A percentile compares a stretch with the other conserved stretches of the same genome.
phyloP scores from a whole-genome alignment of 2,888 invertebrate species.

The Drosophila parthenogenetica region DNA sequence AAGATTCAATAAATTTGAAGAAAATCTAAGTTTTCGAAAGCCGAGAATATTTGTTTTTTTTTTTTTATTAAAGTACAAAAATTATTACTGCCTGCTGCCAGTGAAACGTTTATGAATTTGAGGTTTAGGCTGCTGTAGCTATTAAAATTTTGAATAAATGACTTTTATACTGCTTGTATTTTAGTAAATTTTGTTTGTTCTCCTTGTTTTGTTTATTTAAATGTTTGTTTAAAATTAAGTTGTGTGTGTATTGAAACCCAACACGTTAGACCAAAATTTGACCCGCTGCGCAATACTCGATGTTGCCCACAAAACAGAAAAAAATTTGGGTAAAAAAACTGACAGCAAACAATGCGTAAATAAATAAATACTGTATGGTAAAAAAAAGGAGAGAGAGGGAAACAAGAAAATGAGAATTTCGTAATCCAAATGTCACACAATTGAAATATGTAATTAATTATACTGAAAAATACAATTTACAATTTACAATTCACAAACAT shows the following conservation, averaged over 20 bases:
- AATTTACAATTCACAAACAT: constrained; percentile 33
- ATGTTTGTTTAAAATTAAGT: constrained; percentile 28
- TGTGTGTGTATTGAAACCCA: constrained; percentile 48
- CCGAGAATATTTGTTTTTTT: too few species aligned
- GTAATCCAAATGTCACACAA: constrained; percentile 78
- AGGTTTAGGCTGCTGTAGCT: neutral
- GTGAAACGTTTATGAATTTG: neutral
- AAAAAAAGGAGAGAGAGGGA: constrained; percentile 31
- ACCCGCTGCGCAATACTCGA: constrained; percentile 44
- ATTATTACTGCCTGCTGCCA: neutral
- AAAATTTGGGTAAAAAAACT: neutral
- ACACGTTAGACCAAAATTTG: constrained; percentile 28
- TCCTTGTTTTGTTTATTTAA: constrained; percentile 26
- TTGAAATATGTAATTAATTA: constrained; percentile 72
- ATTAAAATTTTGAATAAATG: neutral
- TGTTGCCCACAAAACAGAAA: constrained; percentile 12
- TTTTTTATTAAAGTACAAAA: too few species aligned
- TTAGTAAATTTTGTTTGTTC: constrained; percentile 8
- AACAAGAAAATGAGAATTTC: constrained; percentile 56
- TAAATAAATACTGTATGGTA: constrained; percentile 23
- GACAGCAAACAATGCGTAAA: constrained; percentile 43
- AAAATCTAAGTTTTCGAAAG: too few species aligned
- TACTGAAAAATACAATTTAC: constrained; percentile 38
- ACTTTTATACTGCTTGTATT: neutral
- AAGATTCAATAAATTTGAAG: too few species aligned